phyloP scores from a whole-genome alignment of 2,113 vertebrate genomes.

The Nesogale talazaci region DNA sequence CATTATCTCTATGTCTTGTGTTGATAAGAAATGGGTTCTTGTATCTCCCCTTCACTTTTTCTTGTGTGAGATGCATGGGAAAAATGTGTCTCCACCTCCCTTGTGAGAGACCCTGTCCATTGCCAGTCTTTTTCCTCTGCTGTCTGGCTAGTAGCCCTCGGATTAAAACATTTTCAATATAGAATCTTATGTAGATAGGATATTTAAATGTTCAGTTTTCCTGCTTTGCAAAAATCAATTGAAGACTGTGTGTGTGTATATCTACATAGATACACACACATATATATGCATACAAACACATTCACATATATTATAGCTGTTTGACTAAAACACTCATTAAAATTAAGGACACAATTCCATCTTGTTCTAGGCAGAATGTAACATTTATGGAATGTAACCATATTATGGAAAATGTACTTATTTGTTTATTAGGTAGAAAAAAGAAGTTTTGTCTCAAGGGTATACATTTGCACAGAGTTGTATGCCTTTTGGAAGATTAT shows the following conservation, averaged over 20 bases:
- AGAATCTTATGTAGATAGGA: neutral
- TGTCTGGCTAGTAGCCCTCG: too few relatives aligned
- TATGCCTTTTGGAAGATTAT: neutral
- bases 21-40: too few relatives aligned
- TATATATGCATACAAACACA: too few relatives aligned
- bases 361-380: neutral
- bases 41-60: too few relatives aligned
- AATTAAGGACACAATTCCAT: conserved; percentile 4
- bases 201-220: conserved; percentile 13
- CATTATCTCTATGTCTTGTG: too few relatives aligned
- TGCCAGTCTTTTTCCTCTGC: too few relatives aligned
- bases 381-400: neutral
- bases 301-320: conserved; percentile 10
- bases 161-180: conserved; percentile 11
- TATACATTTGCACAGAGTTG: neutral
- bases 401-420: neutral
- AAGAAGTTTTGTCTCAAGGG: neutral
- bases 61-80: too few relatives aligned
- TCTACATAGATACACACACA: too few relatives aligned
- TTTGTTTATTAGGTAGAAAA: neutral
- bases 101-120: too few relatives aligned
- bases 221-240: neutral
- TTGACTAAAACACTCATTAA: conserved; percentile 16
- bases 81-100: too few relatives aligned
- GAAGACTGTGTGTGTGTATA: too few relatives aligned